These are phyloP conservation scores for Drosophila yooni DNA, from an alignment of 2,888 invertebrate genomes.

Conservation along the genomic window DNA sequence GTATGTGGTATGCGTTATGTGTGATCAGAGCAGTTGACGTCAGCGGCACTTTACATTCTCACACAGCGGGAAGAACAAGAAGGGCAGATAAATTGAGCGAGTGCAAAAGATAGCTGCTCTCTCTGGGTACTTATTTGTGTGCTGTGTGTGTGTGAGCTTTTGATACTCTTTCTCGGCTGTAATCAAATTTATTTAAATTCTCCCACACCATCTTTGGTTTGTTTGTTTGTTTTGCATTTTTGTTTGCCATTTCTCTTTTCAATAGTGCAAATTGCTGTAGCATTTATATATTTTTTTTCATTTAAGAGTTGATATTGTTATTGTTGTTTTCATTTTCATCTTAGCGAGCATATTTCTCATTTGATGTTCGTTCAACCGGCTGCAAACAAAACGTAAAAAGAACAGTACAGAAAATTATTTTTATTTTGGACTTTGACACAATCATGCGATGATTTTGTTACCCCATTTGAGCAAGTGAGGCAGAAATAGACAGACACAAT, in stretches of 20 bases:
- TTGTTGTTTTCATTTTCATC: slow-evolving; percentile 53
- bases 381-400: slow-evolving; percentile 40
- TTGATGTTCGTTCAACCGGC: slow-evolving; percentile 42
- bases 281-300: slow-evolving; percentile 3
- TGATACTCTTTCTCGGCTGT: slow-evolving; percentile 30
- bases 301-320: slow-evolving; percentile 20
- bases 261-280: slow-evolving; percentile 46
- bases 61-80: slow-evolving; percentile 5
- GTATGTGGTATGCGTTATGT: not conserved
- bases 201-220: slow-evolving; percentile 51
- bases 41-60: slow-evolving; percentile 49
- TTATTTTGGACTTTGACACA: slow-evolving; percentile 81
- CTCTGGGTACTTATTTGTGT: slow-evolving; percentile 14
- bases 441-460: slow-evolving; percentile 79
- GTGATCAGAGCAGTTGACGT: slow-evolving; percentile 23
- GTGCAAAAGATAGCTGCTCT: slow-evolving; percentile 66
- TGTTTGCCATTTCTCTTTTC: slow-evolving; percentile 43
- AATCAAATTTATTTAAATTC: slow-evolving; percentile 67
- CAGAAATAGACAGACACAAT: slow-evolving; percentile 16
- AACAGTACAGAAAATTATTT: slow-evolving; percentile 55
- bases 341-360: slow-evolving; percentile 55
- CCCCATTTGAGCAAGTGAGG: slow-evolving; percentile 56
- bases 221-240: slow-evolving; percentile 61
- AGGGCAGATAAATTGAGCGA: slow-evolving; percentile 61
- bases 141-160: slow-evolving; percentile 8